A percentile compares a stretch with the other conserved stretches of the same genome.
Conservation (phyloP, 2,888 invertebrate species). For the Tillus elongatus region DNA sequence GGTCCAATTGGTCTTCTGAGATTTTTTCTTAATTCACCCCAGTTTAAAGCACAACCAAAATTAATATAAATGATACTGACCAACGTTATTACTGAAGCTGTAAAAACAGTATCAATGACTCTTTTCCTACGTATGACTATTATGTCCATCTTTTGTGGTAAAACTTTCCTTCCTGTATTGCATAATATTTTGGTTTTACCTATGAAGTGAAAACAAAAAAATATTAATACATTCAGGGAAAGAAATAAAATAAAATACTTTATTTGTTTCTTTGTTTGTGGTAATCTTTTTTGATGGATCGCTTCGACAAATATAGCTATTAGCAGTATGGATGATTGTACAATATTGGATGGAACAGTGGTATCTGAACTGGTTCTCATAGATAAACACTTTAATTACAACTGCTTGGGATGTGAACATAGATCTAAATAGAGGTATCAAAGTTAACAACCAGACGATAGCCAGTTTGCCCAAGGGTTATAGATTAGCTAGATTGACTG, state of each 20-base stretch:
- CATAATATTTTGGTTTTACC: constrained; percentile 30
- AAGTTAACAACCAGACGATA: no score
- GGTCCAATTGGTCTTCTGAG: constrained; percentile 68
- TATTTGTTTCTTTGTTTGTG: neutral
- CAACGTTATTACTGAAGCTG: constrained; percentile 63
- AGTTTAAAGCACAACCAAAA: constrained; percentile 82
- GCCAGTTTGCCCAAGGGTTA: no score
- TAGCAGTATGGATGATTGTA: no score
- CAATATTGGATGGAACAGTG: no score
- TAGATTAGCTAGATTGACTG: no score
- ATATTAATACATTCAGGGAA: neutral
- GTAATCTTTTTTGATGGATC: no score
- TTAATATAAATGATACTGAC: constrained; percentile 79
- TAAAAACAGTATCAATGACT: constrained; percentile 64
- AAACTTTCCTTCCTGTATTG: constrained; percentile 18
- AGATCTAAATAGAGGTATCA: no score
- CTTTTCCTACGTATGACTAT: constrained; percentile 41
- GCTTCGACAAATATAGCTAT: no score
- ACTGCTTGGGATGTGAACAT: no score
- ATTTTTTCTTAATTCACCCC: constrained; percentile 57
- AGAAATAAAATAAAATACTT: neutral
- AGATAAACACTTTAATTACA: no score
- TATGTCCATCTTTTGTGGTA: constrained; percentile 22
- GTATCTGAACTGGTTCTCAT: no score
- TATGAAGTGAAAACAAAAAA: constrained; percentile 20